phyloP scores from a whole-genome alignment of 2,888 invertebrate species.

The Cephus rjabovi region DNA sequence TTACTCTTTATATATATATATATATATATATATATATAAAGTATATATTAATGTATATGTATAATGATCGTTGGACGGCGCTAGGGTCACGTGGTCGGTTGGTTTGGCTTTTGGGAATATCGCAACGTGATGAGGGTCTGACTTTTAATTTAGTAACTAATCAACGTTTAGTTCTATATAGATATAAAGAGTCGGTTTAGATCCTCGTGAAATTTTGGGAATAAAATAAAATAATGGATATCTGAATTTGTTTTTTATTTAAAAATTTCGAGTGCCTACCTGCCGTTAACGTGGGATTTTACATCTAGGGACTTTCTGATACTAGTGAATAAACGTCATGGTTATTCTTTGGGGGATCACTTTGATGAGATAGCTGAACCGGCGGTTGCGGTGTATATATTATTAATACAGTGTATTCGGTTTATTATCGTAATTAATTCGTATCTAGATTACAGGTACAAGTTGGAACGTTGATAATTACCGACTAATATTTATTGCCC shows the following conservation, averaged over 20 bases:
- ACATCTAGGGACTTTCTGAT: background rate
- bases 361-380: background rate
- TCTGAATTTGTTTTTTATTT: background rate
- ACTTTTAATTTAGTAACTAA: background rate
- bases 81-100: background rate
- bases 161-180: background rate
- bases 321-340: background rate
- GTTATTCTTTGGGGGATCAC: background rate
- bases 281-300: background rate
- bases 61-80: too few species aligned
- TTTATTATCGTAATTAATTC: background rate
- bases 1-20: too few species aligned
- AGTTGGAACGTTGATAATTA: background rate
- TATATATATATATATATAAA: too few species aligned
- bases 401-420: background rate
- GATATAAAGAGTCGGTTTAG: background rate
- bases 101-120: background rate
- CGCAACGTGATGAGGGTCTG: background rate
- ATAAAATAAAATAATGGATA: background rate
- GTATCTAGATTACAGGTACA: background rate
- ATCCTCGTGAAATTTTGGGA: background rate
- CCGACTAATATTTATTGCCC: background rate
- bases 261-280: background rate
- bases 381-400: background rate
- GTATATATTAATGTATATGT: too few species aligned